These are phyloP conservation scores for Siderastrea siderea DNA, from an alignment of 92 coral and sea anemone species.

Conservation along the genomic window DNA sequence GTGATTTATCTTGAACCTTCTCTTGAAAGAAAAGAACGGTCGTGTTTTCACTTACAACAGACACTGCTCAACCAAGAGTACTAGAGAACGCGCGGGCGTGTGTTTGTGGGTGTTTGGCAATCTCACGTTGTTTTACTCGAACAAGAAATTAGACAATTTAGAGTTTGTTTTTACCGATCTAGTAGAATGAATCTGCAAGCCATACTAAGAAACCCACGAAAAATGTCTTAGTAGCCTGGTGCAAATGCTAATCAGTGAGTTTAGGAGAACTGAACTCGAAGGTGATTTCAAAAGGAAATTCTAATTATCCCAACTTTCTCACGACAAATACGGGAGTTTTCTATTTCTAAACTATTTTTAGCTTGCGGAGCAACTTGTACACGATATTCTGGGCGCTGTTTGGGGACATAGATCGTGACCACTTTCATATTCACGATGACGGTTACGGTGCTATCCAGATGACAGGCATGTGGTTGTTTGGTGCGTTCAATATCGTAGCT, in stretches of 20 bases:
- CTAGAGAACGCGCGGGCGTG: too few relatives aligned
- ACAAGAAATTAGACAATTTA: too few relatives aligned
- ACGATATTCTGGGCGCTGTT: slow-evolving; percentile 73
- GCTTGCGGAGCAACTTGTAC: slow-evolving; percentile 17
- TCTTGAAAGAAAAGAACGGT: neutral
- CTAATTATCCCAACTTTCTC: too few relatives aligned
- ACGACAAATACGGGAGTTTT: neutral
- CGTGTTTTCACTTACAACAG: neutral
- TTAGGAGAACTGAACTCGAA: too few relatives aligned
- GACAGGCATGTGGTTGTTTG: slow-evolving; percentile 51
- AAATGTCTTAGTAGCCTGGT: too few relatives aligned
- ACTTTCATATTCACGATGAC: slow-evolving; percentile 27
- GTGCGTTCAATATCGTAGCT: slow-evolving; percentile 60
- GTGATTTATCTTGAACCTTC: neutral
- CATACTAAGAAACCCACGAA: too few relatives aligned
- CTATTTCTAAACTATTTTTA: neutral
- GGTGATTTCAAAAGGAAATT: too few relatives aligned
- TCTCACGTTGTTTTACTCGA: too few relatives aligned
- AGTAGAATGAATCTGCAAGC: too few relatives aligned
- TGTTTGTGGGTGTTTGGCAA: too few relatives aligned
- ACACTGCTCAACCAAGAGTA: neutral
- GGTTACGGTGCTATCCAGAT: slow-evolving; percentile 17
- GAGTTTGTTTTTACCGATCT: too few relatives aligned
- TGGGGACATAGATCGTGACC: slow-evolving; percentile 33
- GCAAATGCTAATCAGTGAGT: too few relatives aligned